phyloP scores from a whole-genome alignment of 2,888 invertebrate genomes.

The Anagyrus pseudococci region DNA sequence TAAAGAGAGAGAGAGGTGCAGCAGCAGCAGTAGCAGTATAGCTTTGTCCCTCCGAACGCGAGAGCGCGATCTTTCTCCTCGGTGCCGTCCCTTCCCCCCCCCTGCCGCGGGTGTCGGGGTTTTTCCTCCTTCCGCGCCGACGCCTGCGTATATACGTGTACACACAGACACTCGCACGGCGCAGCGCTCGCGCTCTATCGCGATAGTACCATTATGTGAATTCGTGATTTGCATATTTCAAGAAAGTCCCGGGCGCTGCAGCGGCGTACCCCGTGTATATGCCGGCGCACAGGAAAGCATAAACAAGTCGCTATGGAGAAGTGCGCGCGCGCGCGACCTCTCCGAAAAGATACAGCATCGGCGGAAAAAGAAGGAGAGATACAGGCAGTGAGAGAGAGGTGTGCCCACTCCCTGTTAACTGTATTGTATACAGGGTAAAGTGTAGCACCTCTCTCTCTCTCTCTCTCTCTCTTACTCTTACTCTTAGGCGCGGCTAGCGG shows the following conservation, averaged over 20 bases:
- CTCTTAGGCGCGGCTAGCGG: too few species aligned
- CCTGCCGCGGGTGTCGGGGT: background rate
- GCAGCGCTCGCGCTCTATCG: constrained; percentile 37
- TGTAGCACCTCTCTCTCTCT: background rate
- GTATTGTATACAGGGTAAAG: background rate
- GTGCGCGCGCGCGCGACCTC: constrained; percentile 41
- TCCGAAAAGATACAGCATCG: too few species aligned
- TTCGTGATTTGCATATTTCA: constrained; percentile 61
- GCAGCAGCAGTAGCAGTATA: too few species aligned
- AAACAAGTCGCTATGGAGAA: constrained; percentile 55
- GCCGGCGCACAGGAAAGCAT: constrained; percentile 60
- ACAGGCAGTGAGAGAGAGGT: too few species aligned
- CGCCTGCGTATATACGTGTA: background rate
- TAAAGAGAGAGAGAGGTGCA: too few species aligned
- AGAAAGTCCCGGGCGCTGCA: constrained; percentile 46
- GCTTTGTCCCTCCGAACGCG: too few species aligned
- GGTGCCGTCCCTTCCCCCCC: background rate
- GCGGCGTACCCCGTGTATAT: constrained; percentile 1
- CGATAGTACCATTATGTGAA: constrained; percentile 59
- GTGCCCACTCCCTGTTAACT: background rate
- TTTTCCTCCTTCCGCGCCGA: background rate
- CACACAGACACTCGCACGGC: background rate
- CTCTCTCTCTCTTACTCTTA: too few species aligned
- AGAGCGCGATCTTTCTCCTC: background rate
- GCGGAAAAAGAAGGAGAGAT: background rate